Evolutionary conservation across 2,797 vertebrate species (phyloP).

Genomic region (Molossus molossus): DNA sequence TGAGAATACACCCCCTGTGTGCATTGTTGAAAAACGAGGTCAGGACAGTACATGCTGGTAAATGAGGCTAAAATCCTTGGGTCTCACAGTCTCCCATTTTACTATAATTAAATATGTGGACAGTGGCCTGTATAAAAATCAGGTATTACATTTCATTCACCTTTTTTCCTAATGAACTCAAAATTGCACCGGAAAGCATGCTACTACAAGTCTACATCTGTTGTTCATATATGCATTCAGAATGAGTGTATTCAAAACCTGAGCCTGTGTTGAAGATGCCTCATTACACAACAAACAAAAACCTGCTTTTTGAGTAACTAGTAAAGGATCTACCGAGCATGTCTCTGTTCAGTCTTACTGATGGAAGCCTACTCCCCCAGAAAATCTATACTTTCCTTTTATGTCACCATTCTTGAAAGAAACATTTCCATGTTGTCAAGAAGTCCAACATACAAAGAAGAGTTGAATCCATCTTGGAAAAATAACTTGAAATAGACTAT

Average conservation of each 20-base stretch:
- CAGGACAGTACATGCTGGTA: not conserved
- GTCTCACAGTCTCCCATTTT: not conserved
- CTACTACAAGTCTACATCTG: not conserved
- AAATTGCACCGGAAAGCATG: not conserved
- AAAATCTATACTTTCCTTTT: not conserved
- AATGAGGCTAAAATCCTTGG: not conserved
- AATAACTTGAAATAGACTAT: not conserved
- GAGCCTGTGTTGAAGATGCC: not conserved
- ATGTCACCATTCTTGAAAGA: not conserved
- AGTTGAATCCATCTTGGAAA: not conserved
- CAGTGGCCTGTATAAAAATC: not conserved
- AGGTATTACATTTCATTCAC: not conserved
- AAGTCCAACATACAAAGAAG: not conserved
- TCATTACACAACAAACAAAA: not conserved
- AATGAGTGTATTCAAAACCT: not conserved
- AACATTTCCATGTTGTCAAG: not conserved
- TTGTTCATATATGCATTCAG: not conserved
- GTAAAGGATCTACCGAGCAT: not conserved
- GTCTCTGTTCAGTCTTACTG: not conserved
- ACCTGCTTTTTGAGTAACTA: not conserved
- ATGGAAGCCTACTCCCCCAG: too few species aligned
- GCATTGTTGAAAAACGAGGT: not conserved
- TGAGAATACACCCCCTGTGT: not conserved
- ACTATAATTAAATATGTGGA: not conserved
- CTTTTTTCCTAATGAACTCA: not conserved